Conservation (phyloP, 1,140 invertebrate genomes). For the Hestina assimilis region DNA sequence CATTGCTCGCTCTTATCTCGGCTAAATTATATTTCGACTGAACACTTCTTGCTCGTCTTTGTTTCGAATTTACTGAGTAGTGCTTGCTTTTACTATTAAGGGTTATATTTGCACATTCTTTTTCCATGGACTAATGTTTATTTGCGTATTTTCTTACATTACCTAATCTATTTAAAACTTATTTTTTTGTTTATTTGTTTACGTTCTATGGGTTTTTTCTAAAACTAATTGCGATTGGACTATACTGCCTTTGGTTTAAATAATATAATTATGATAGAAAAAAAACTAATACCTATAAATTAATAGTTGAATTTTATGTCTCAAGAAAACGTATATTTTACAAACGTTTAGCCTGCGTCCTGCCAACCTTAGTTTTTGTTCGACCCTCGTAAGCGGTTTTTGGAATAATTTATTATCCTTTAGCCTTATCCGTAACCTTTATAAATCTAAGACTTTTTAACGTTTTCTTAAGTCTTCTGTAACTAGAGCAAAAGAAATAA, state of each 20-base stretch:
- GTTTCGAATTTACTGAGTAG: conserved; percentile 11
- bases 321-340: background rate
- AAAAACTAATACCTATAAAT: too few species aligned
- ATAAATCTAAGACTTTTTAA: conserved; percentile 11
- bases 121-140: too few species aligned
- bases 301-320: background rate
- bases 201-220: too few species aligned
- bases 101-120: too few species aligned
- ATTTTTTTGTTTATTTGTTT: too few species aligned
- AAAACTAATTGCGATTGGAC: too few species aligned
- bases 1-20: conserved; percentile 55
- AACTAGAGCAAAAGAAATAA: background rate
- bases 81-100: too few species aligned
- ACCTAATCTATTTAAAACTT: too few species aligned
- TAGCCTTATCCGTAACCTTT: conserved; percentile 16
- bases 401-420: conserved; percentile 13
- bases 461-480: conserved; percentile 1
- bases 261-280: too few species aligned
- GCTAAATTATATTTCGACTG: conserved; percentile 51
- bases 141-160: too few species aligned
- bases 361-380: background rate
- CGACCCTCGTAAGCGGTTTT: conserved; percentile 10
- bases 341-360: too few species aligned
- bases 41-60: conserved; percentile 17
- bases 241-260: too few species aligned